Evolutionary conservation across 2,113 vertebrate species (phyloP).

Genomic region (Corythornis madagascariensis): DNA sequence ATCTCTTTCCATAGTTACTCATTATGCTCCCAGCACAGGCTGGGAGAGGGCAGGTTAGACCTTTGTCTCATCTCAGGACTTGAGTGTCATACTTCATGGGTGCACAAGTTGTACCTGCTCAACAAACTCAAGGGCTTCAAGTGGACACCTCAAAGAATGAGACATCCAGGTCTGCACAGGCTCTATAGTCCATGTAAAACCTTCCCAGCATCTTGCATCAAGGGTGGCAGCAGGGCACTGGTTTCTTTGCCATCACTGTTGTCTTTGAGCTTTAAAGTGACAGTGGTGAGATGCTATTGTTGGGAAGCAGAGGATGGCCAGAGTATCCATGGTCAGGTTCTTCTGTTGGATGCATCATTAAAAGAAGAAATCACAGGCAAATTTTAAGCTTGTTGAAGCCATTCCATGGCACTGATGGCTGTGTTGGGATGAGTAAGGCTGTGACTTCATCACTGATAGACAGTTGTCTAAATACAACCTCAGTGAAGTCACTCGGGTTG

Average conservation of each 20-base stretch:
- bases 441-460: not conserved
- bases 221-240: not conserved
- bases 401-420: not conserved
- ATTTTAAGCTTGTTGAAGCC: not conserved
- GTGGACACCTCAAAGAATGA: not conserved
- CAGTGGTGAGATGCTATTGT: not conserved
- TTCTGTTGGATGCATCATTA: not conserved
- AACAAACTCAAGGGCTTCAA: not conserved
- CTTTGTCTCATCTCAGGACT: fast-evolving
- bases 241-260: not conserved
- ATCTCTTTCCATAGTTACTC: not conserved
- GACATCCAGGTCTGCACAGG: not conserved
- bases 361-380: fast-evolving
- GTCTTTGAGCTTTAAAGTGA: not conserved
- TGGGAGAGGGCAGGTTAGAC: not conserved
- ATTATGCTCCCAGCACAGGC: not conserved
- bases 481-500: not conserved
- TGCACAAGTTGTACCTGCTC: not conserved
- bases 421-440: not conserved
- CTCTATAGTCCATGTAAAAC: not conserved
- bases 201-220: not conserved
- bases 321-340: fast-evolving
- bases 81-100: fast-evolving
- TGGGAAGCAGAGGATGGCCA: not conserved
- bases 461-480: constrained; percentile 12